A percentile compares a stretch with the other conserved stretches of the same genome.
phyloP scores from a whole-genome alignment of 2,797 vertebrate genomes.

The Phoebastria nigripes region DNA sequence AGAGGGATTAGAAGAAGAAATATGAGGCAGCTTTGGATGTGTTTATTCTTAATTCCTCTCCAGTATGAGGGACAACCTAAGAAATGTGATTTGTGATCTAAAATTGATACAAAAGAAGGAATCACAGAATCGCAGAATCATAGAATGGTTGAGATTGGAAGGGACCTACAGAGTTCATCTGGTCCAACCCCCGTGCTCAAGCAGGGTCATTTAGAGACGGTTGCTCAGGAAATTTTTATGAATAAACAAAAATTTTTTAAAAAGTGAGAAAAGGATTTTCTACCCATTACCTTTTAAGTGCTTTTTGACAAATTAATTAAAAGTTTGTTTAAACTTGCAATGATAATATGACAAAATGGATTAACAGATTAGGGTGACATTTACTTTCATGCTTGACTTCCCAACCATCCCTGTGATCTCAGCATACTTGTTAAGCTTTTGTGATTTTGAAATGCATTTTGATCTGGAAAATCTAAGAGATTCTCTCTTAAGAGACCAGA shows the following conservation, averaged over 20 bases:
- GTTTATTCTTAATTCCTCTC: background rate
- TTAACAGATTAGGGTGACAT: background rate
- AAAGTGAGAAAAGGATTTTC: background rate
- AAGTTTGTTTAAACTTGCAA: background rate
- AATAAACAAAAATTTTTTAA: too few relatives aligned
- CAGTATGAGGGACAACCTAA: background rate
- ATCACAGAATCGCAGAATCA: background rate
- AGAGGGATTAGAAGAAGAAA: background rate
- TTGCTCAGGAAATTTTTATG: background rate
- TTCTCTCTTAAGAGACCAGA: background rate
- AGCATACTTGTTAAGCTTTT: fast-evolving
- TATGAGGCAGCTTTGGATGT: background rate
- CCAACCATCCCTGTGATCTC: background rate
- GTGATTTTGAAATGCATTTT: background rate
- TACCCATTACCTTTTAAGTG: background rate
- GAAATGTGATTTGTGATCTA: background rate
- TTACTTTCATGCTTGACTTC: background rate
- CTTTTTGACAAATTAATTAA: background rate
- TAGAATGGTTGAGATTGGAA: background rate
- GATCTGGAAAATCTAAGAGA: background rate
- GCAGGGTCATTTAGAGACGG: background rate
- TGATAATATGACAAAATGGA: background rate
- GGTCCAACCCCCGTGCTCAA: background rate
- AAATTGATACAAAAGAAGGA: background rate
- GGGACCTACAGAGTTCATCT: background rate